Conservation (phyloP, 2,888 invertebrate genomes). For the Buathra laborator region DNA sequence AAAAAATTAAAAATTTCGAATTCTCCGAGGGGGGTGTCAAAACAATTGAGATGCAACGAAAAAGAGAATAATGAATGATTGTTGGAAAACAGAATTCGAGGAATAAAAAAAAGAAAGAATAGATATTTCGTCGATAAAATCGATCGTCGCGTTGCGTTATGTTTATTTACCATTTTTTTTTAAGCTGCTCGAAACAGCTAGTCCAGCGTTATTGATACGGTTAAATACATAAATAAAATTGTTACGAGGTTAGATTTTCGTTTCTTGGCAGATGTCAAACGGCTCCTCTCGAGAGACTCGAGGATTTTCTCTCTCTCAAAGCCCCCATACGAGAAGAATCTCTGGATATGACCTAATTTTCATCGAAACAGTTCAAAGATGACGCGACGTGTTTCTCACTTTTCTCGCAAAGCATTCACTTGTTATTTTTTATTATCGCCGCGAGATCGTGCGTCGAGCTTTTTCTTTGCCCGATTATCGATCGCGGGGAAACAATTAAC, state of each 20-base stretch:
- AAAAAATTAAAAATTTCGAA: neutral
- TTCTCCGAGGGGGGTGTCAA: neutral
- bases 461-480: neutral
- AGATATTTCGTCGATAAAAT: neutral
- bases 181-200: slow-evolving; percentile 61
- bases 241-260: slow-evolving; percentile 64
- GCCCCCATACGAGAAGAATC: neutral
- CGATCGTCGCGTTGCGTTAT: neutral
- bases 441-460: neutral
- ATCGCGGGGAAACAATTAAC: neutral
- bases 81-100: slow-evolving; percentile 20
- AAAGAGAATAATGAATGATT: neutral
- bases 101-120: slow-evolving; percentile 5
- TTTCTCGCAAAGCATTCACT: neutral
- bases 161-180: slow-evolving; percentile 66
- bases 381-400: neutral
- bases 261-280: slow-evolving; percentile 68
- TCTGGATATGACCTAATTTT: neutral
- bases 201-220: slow-evolving; percentile 36
- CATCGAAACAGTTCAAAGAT: neutral
- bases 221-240: slow-evolving; percentile 65
- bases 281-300: neutral
- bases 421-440: neutral
- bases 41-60: neutral
- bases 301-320: neutral